Evolutionary conservation across 1,140 invertebrate genomes (phyloP).

Genomic region (Eumaeus atala): DNA sequence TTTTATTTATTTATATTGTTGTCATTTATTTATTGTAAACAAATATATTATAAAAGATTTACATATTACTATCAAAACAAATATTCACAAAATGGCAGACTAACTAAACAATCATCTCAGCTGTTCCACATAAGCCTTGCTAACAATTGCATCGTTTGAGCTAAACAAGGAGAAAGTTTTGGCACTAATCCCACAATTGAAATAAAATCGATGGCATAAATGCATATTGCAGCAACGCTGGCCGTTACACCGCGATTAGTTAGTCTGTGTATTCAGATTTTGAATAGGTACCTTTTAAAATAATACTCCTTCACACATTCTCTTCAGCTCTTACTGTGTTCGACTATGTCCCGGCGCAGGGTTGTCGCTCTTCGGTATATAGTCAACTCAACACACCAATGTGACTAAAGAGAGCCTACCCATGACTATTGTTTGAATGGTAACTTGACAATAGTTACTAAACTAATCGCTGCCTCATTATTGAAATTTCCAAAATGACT

Average conservation of each 20-base stretch:
- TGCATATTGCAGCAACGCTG: slow-evolving; percentile 69
- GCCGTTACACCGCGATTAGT: slow-evolving; percentile 46
- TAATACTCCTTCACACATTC: slow-evolving; percentile 68
- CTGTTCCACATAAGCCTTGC: slow-evolving; percentile 67
- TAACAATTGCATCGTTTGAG: slow-evolving; percentile 73
- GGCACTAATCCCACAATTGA: slow-evolving; percentile 71
- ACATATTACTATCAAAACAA: slow-evolving; percentile 75
- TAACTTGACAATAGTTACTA: slow-evolving; percentile 61
- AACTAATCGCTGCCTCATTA: slow-evolving; percentile 67
- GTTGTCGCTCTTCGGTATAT: not conserved
- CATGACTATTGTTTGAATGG: slow-evolving; percentile 65
- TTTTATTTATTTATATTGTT: slow-evolving; percentile 74
- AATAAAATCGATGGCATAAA: slow-evolving; percentile 66
- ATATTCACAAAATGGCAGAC: slow-evolving; percentile 75
- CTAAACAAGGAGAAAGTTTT: slow-evolving; percentile 72
- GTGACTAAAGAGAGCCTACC: slow-evolving; percentile 59
- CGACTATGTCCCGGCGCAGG: slow-evolving; percentile 4
- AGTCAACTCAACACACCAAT: slow-evolving; percentile 6
- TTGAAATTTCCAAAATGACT: slow-evolving; percentile 60
- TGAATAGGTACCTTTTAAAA: slow-evolving; percentile 73
- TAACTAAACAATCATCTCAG: slow-evolving; percentile 72
- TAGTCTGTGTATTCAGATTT: slow-evolving; percentile 68
- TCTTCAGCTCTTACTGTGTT: slow-evolving; percentile 56
- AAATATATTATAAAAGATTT: slow-evolving; percentile 75
- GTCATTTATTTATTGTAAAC: slow-evolving; percentile 73